phyloP scores from a whole-genome alignment of 2,113 vertebrate species.

The Takifugu bimaculatus region DNA sequence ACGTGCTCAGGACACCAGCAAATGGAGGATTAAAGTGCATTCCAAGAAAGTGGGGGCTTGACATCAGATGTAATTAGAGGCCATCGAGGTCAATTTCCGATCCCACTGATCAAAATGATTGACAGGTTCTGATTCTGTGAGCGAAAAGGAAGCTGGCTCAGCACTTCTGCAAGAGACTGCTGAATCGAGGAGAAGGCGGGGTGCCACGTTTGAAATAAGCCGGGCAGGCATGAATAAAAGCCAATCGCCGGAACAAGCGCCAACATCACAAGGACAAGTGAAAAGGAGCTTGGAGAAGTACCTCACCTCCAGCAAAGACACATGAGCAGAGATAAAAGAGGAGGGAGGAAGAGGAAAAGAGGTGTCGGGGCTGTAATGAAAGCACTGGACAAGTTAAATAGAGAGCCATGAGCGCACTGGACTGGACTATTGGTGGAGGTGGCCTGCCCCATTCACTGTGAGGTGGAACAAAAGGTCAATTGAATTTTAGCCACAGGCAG shows the following conservation, averaged over 20 bases:
- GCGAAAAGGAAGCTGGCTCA: constrained; percentile 44
- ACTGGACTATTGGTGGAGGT: constrained; percentile 28
- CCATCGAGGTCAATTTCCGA: constrained; percentile 46
- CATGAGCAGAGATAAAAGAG: constrained; percentile 37
- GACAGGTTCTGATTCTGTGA: constrained; percentile 45
- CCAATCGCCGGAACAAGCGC: constrained; percentile 46
- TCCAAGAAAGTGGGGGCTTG: constrained; percentile 30
- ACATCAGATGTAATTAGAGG: constrained; percentile 38
- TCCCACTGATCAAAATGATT: constrained; percentile 51
- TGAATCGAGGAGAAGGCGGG: background rate
- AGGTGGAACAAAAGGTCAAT: constrained; percentile 69
- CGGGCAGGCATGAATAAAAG: constrained; percentile 50
- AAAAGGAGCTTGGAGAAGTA: constrained; percentile 14
- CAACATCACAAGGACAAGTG: constrained; percentile 5
- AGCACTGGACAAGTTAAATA: constrained; percentile 50
- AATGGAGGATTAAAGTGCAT: too few species aligned
- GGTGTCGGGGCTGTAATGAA: constrained; percentile 46
- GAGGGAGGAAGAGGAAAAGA: constrained; percentile 6
- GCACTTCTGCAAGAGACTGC: constrained; percentile 56
- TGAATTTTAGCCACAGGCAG: constrained; percentile 60
- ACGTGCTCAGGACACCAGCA: too few species aligned
- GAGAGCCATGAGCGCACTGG: constrained; percentile 48
- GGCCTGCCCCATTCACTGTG: constrained; percentile 53
- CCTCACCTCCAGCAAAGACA: constrained; percentile 17
- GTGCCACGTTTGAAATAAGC: constrained; percentile 39